Conservation (phyloP, 2,888 invertebrate species). For the Anticlea derivata region DNA sequence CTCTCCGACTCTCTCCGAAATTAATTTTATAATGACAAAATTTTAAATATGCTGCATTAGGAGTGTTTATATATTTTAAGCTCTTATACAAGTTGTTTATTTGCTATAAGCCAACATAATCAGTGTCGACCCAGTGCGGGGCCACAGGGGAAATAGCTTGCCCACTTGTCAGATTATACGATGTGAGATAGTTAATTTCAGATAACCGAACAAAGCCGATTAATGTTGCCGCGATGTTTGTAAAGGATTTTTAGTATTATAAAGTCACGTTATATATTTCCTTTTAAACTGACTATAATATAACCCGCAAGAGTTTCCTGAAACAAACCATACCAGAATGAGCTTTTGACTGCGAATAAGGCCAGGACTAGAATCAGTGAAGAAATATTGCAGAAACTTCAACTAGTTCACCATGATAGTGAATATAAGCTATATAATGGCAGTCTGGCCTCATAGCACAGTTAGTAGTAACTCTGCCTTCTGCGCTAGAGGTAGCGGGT, state of each 20-base stretch:
- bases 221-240: slow-evolving; percentile 28
- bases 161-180: slow-evolving; percentile 47
- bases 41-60: neutral
- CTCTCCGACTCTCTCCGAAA: neutral
- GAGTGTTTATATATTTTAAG: slow-evolving; percentile 26
- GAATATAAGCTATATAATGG: no score
- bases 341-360: no score
- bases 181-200: slow-evolving; percentile 42
- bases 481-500: no score
- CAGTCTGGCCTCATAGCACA: no score
- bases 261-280: no score
- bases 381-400: no score
- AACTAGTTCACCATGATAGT: no score
- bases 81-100: slow-evolving; percentile 14
- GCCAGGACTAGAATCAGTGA: no score
- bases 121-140: slow-evolving; percentile 42
- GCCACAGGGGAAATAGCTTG: slow-evolving; percentile 59
- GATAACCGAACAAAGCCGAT: slow-evolving; percentile 33
- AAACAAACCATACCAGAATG: neutral
- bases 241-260: slow-evolving; percentile 18
- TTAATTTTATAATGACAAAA: neutral
- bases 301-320: no score
- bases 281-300: no score
- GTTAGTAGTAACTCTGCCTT: no score
- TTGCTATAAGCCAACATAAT: slow-evolving; percentile 29